Evolutionary conservation across 1,140 invertebrate species (phyloP).

Genomic region (Orussus abietinus): DNA sequence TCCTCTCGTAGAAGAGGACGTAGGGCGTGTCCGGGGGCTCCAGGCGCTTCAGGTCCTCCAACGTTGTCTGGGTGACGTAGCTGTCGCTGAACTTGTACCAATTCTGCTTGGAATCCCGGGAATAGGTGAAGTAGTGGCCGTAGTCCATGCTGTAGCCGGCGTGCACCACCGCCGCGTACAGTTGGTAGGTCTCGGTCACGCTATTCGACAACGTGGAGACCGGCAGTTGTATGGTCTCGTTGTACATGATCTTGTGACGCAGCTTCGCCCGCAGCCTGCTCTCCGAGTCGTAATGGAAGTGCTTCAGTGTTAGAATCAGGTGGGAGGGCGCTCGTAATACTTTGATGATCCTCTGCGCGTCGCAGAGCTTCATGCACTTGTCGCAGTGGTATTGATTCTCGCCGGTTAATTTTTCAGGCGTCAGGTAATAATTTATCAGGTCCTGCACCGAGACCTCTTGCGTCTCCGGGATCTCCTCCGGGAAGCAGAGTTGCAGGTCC

Average conservation of each 20-base stretch:
- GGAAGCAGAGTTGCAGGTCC: slow-evolving; percentile 78
- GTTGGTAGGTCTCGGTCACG: slow-evolving; percentile 56
- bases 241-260: slow-evolving; percentile 63
- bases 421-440: slow-evolving; percentile 71
- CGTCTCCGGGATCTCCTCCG: slow-evolving; percentile 57
- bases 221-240: slow-evolving; percentile 57
- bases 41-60: slow-evolving; percentile 61
- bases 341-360: slow-evolving; percentile 70
- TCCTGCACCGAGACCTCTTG: slow-evolving; percentile 62
- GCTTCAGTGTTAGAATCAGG: slow-evolving; percentile 75
- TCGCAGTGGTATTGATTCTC: slow-evolving; percentile 81
- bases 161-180: slow-evolving; percentile 81
- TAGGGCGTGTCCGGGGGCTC: slow-evolving; percentile 76
- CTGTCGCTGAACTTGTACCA: slow-evolving; percentile 85
- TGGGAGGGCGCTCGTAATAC: slow-evolving; percentile 70
- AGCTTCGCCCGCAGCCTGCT: slow-evolving; percentile 70
- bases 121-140: slow-evolving; percentile 84
- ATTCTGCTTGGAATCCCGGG: slow-evolving; percentile 60
- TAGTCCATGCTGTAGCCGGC: slow-evolving; percentile 76
- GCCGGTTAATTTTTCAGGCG: slow-evolving; percentile 70
- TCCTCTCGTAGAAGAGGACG: slow-evolving; percentile 69
- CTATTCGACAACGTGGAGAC: slow-evolving; percentile 45
- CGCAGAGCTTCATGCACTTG: slow-evolving; percentile 68
- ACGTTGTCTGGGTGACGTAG: slow-evolving; percentile 60
- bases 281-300: slow-evolving; percentile 74